Base-by-base conservation (phyloP, 2,888 invertebrate species). In the Spialia ferax region DNA sequence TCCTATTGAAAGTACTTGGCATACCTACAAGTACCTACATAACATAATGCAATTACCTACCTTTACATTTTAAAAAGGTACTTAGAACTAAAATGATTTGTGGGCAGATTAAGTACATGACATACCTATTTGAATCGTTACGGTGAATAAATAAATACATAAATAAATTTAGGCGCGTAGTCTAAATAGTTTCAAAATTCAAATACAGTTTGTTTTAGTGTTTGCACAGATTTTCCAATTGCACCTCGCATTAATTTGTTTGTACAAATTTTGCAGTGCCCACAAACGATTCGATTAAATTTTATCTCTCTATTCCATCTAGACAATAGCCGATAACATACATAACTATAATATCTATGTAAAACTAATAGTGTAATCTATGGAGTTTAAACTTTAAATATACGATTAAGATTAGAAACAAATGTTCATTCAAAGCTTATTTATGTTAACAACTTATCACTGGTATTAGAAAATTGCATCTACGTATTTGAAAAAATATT, bases 231-330 rank as follows among this genome's bases (percentile, higher is more conserved):
- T 89, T 89, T 89, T 79, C 86, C 87, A 84, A 87, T 87, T 80
- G 83, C 82, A 85, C 85, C 85, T 85, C 84, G 79, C 81, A 84
- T 86, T 90, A 89, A 89, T 89, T 87, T 89, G 88, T 88, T 89
- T 89, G 88, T 77, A 79, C 84, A 84, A 84, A 86, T 86, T 86
- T 86, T 81, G 81, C 80, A 79, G 79, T 80, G 79, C 74, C 79
- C 82, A 76, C 84, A 84, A 85, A 84, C 84, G 81, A 83, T 86
- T 89, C 80, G 81, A 87, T 89, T 86, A 80, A 86, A 87, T 86
- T 87, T 81, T 85, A 81, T 79, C 78, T 83, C 78, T 82, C 80
- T 83, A 77, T 83, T 84, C 76, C 77, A 79, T 78, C 74, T 78
- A 75, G 73, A 79, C 76, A 74, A 78, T 74, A 70, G 73, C 71